These are phyloP conservation scores for Hypercompe scribonia DNA, from an alignment of 2,888 invertebrate species.

Conservation along the genomic window DNA sequence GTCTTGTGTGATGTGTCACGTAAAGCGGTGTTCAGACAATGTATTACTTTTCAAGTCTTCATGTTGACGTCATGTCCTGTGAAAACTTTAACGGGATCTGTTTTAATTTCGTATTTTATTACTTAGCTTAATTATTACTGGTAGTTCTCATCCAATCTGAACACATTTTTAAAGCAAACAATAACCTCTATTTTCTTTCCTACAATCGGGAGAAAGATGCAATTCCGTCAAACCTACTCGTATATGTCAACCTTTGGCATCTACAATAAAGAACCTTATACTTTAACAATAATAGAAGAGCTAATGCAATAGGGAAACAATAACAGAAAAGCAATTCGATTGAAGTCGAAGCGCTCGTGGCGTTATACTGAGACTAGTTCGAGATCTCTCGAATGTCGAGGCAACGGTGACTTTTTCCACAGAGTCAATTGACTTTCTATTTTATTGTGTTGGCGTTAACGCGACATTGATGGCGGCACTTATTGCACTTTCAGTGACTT, in stretches of 20 bases:
- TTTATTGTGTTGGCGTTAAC: slow-evolving; percentile 83
- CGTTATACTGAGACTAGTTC: slow-evolving; percentile 24
- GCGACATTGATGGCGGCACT: slow-evolving; percentile 83
- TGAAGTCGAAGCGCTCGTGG: slow-evolving; percentile 33
- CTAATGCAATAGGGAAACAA: slow-evolving; percentile 43
- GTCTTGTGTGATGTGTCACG: not conserved
- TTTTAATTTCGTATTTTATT: not conserved
- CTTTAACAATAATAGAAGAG: slow-evolving; percentile 26
- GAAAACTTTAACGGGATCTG: not conserved
- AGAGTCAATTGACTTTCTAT: slow-evolving; percentile 78
- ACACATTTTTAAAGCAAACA: not conserved
- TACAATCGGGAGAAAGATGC: not conserved
- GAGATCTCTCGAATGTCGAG: slow-evolving; percentile 47
- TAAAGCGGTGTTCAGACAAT: not conserved
- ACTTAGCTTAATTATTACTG: not conserved
- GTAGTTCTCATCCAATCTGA: not conserved
- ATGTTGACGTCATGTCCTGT: not conserved
- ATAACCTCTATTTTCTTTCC: not conserved
- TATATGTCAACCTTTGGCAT: slow-evolving; percentile 3
- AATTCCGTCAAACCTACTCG: slow-evolving; percentile 10
- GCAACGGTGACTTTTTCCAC: slow-evolving; percentile 61
- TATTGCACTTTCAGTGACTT: slow-evolving; percentile 78
- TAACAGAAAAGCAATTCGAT: slow-evolving; percentile 46
- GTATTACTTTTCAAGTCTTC: not conserved
- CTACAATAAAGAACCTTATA: slow-evolving; percentile 14